Evolutionary conservation across 64 coral and sea anemone species (phyloP).

Genomic region (Dendronephthya gigantea): DNA sequence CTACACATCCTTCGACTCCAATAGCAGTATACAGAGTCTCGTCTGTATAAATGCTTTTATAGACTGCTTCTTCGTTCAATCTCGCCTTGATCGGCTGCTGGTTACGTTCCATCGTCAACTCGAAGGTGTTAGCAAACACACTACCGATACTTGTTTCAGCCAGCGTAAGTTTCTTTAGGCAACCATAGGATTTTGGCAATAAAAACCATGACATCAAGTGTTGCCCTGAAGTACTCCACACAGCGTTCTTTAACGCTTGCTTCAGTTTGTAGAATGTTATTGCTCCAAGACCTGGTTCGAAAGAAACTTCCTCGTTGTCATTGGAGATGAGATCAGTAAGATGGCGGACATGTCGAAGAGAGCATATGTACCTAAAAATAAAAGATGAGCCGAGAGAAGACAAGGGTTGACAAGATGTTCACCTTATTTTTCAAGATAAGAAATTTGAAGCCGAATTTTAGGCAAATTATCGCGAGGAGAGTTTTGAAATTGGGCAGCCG

Average conservation of each 20-base stretch:
- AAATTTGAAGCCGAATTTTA: background rate
- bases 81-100: background rate
- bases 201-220: background rate
- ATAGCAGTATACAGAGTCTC: background rate
- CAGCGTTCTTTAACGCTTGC: background rate
- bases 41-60: background rate
- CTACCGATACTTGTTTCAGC: background rate
- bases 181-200: background rate
- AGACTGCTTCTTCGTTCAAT: background rate
- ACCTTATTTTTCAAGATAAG: background rate
- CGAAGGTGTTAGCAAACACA: background rate
- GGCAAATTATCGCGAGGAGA: background rate
- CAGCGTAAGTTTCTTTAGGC: background rate
- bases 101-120: background rate
- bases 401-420: background rate
- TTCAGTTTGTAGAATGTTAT: background rate
- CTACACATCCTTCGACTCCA: background rate
- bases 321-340: too few species aligned
- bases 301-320: background rate
- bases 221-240: constrained; percentile 4
- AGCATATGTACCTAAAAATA: background rate
- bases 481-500: background rate
- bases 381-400: too few species aligned
- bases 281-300: background rate
- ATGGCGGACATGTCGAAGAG: background rate